phyloP scores from a whole-genome alignment of 1,140 invertebrate species.

The Rhopalosiphum padi region DNA sequence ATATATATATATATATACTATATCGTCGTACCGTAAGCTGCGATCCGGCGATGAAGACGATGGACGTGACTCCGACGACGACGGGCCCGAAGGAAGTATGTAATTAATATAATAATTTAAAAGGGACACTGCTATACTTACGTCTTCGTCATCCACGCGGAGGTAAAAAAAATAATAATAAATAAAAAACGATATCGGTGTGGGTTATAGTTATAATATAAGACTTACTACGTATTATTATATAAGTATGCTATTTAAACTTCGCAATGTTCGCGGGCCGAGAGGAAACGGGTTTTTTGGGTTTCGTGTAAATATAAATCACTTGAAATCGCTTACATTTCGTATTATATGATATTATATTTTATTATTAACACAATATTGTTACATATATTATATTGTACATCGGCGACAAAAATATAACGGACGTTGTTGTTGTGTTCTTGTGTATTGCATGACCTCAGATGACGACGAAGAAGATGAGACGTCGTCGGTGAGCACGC shows the following conservation, averaged over 20 bases:
- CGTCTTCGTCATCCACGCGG: not conserved
- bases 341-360: not conserved
- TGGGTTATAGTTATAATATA: not conserved
- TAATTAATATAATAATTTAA: not conserved
- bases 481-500: not conserved
- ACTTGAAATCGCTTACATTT: not conserved
- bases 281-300: not conserved
- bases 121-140: not conserved
- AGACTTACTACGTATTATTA: not conserved
- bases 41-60: not conserved
- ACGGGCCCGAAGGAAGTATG: not conserved
- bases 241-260: not conserved
- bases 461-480: slow-evolving; percentile 30
- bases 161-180: not conserved
- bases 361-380: not conserved
- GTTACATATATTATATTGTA: too few species aligned
- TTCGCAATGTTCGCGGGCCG: not conserved
- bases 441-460: not conserved
- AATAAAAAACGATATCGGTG: not conserved
- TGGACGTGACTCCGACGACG: not conserved
- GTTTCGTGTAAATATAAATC: not conserved
- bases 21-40: not conserved
- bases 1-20: not conserved
- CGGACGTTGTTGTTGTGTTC: not conserved
- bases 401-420: not conserved